Conservation (phyloP, 2,797 vertebrate genomes). For the Eospalax fontanierii region DNA sequence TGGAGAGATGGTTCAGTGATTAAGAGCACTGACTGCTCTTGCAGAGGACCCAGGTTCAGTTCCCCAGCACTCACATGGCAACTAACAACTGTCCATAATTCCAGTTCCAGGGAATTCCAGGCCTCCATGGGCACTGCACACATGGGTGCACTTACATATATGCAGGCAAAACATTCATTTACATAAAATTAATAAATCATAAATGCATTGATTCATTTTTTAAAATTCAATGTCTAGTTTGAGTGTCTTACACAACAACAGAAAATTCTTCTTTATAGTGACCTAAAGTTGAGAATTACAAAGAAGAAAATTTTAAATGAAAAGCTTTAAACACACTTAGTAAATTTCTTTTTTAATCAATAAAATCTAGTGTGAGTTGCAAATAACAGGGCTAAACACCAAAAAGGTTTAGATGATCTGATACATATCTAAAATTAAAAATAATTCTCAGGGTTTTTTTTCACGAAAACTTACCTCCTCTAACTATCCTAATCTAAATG, state of each 20-base stretch:
- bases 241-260: slow-evolving; percentile 42
- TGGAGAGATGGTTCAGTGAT: too few relatives aligned
- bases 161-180: too few relatives aligned
- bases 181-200: too few relatives aligned
- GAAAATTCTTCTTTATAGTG: slow-evolving; percentile 9
- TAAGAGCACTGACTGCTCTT: too few relatives aligned
- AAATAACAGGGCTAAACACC: not conserved
- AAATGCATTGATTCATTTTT: too few relatives aligned
- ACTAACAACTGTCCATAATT: too few relatives aligned
- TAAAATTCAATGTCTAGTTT: slow-evolving; percentile 18
- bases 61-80: too few relatives aligned
- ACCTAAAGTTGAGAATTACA: not conserved
- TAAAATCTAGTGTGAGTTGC: not conserved
- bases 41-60: too few relatives aligned
- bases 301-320: slow-evolving; percentile 15
- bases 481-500: not conserved
- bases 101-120: too few relatives aligned
- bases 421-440: not conserved
- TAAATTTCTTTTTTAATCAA: not conserved
- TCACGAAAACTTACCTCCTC: not conserved
- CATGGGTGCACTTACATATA: too few relatives aligned
- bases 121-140: too few relatives aligned
- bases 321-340: not conserved
- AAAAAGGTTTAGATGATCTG: not conserved
- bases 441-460: not conserved